These are phyloP conservation scores for Podarcis raffonei DNA, from an alignment of 2,113 vertebrate genomes.

Conservation along the genomic window DNA sequence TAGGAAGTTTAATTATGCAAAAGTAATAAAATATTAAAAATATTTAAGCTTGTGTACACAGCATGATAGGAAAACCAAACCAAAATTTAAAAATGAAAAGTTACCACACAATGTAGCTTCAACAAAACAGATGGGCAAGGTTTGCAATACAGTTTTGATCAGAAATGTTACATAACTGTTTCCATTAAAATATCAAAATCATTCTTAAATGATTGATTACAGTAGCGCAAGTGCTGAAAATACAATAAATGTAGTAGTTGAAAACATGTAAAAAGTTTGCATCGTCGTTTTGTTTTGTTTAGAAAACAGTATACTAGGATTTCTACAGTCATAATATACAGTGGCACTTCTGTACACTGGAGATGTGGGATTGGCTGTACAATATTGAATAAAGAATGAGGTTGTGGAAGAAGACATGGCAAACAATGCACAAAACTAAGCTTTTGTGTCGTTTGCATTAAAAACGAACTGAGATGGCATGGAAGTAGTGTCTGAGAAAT, in stretches of 20 bases:
- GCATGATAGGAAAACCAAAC: conserved; percentile 34
- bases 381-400: background rate
- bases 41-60: conserved; percentile 40
- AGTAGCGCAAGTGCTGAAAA: conserved; percentile 52
- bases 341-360: background rate
- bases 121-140: background rate
- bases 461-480: background rate
- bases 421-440: background rate
- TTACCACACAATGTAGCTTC: conserved; percentile 31
- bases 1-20: conserved; percentile 56
- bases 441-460: background rate
- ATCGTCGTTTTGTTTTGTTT: background rate
- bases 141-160: conserved; percentile 39
- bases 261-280: conserved; percentile 30
- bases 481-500: background rate
- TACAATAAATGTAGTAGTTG: conserved; percentile 30
- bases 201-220: conserved; percentile 38
- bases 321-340: conserved; percentile 13
- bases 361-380: conserved; percentile 10
- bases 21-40: conserved; percentile 54
- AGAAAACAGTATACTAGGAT: conserved; percentile 6
- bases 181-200: conserved; percentile 49
- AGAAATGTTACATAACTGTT: conserved; percentile 42
- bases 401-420: background rate
- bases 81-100: conserved; percentile 28